These are phyloP conservation scores for Hirtodrosophila trivittata DNA, from an alignment of 2,888 invertebrate genomes.

Conservation along the genomic window DNA sequence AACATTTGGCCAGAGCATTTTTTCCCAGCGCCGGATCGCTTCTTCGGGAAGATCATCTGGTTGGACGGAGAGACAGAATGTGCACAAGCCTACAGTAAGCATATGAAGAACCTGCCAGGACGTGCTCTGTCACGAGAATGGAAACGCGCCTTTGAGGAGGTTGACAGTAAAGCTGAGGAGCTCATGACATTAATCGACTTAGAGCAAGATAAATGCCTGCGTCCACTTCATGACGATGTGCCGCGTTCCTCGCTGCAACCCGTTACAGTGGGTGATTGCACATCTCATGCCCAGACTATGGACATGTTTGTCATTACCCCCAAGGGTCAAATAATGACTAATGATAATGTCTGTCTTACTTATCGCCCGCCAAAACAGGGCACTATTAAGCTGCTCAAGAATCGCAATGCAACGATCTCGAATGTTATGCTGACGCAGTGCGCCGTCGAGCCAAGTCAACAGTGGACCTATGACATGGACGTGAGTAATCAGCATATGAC, in stretches of 20 bases:
- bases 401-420: slow-evolving; percentile 74
- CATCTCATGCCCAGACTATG: slow-evolving; percentile 77
- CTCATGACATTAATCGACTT: slow-evolving; percentile 74
- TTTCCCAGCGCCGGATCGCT: slow-evolving; percentile 93
- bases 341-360: slow-evolving; percentile 94
- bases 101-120: slow-evolving; percentile 79
- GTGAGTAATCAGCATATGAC: slow-evolving; percentile 67
- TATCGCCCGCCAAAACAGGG: slow-evolving; percentile 84
- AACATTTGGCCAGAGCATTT: slow-evolving; percentile 98
- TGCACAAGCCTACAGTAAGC: slow-evolving; percentile 71
- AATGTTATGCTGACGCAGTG: slow-evolving; percentile 82
- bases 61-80: slow-evolving; percentile 79
- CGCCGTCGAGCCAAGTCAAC: slow-evolving; percentile 72
- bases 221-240: slow-evolving; percentile 68
- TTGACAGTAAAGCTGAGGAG: slow-evolving; percentile 69
- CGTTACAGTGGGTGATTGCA: slow-evolving; percentile 80
- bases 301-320: slow-evolving; percentile 90
- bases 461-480: slow-evolving; percentile 82
- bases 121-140: slow-evolving; percentile 73
- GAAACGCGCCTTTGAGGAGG: slow-evolving; percentile 75
- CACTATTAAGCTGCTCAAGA: slow-evolving; percentile 68
- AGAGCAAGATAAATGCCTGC: slow-evolving; percentile 80
- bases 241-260: slow-evolving; percentile 68
- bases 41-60: slow-evolving; percentile 92
- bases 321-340: slow-evolving; percentile 90